Base-by-base conservation (phyloP, 1,140 invertebrate genomes). In the Arion vulgaris region DNA sequence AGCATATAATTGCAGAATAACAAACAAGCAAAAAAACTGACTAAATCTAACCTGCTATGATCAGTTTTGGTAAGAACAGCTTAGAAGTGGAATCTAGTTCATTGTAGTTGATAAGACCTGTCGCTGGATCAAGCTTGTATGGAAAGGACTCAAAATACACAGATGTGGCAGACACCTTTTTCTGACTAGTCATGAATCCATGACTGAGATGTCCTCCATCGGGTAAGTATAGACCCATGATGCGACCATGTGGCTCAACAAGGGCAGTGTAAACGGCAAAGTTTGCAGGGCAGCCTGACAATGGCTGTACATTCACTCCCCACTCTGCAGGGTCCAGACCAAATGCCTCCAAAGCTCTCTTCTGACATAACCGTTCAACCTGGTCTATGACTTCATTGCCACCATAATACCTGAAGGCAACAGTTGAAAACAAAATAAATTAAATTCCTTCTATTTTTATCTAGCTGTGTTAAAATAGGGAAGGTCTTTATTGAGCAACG, bases 131-230 rank as follows among this genome's bases (percentile, higher is more conserved):
- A 0, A 98, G 95, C 93, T 98, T 99, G 89, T 99, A 99, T 7
- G 98, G 98, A 95, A 99, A 97, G 23, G 97, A 98, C 93, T 99
- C 98, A 91, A 99, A 99, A 93, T 98, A 99, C 62, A 99, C 96
- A 0, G 98, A 99, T 0, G 98, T 98, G 1, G 98, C 98, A 0
- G 98, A 99, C 39, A 99, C 97, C 92, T 97, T 98, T 90, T 98
- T 98, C 1, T 93, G 95, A 5, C 95, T 92, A 1, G 97, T 98
- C 89, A 97, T 96, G 91, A 98, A 99, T 85, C 96, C 98, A 91
- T 99, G 98, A 71, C 97, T 98, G 11, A 94, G 86, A 91, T 99
- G 98, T 1, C 98, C 98, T 80, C 98, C 98, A 93, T 99, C 98
- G 17, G 97, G 97, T 71, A 99, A 93, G 93, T 99, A 96, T 71